Evolutionary conservation across 2,797 vertebrate species (phyloP).

Genomic region (Mormyrops attenuatus): DNA sequence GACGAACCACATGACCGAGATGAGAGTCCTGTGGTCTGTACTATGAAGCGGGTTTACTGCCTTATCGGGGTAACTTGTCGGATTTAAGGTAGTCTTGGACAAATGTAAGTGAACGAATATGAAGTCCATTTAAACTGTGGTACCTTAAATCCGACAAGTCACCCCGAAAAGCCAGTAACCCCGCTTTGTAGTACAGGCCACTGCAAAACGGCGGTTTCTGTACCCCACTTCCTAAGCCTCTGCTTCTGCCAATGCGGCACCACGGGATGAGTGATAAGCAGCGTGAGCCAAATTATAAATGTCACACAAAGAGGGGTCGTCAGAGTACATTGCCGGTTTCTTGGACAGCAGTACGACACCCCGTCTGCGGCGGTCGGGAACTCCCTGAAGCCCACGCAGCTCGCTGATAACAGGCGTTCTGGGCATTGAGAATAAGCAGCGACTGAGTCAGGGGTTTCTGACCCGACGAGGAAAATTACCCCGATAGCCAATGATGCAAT

Average conservation of each 20-base stretch:
- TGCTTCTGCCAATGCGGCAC: not conserved
- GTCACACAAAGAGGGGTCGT: not conserved
- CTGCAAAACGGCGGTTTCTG: not conserved
- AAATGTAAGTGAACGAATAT: too few relatives aligned
- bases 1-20: not conserved
- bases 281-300: slow-evolving; percentile 22
- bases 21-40: not conserved
- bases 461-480: not conserved
- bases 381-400: not conserved
- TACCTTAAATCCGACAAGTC: too few relatives aligned
- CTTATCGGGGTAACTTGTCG: too few relatives aligned
- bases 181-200: too few relatives aligned
- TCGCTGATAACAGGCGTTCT: not conserved
- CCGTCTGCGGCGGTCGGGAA: not conserved
- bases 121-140: too few relatives aligned
- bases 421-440: not conserved
- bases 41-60: too few relatives aligned
- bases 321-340: not conserved
- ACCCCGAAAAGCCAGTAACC: too few relatives aligned
- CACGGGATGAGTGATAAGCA: not conserved
- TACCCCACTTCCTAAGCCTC: not conserved
- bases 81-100: too few relatives aligned
- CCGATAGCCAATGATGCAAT: not conserved
- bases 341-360: not conserved
- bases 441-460: not conserved